Conservation (phyloP, 2,888 invertebrate genomes). For the Venustoraphidia nigricollis region DNA sequence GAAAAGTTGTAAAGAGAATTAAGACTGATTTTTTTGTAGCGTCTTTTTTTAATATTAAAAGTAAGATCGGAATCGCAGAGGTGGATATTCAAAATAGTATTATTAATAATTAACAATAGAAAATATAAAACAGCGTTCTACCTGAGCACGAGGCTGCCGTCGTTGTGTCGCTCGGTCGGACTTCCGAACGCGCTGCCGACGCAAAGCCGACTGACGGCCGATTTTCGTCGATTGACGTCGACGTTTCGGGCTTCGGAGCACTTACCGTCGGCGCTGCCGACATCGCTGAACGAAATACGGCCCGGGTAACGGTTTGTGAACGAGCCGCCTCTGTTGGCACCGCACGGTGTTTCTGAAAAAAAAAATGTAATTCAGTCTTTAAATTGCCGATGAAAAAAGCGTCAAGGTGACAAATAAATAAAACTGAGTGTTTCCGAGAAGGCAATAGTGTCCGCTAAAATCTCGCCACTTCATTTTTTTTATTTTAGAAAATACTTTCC, state of each 20-base stretch:
- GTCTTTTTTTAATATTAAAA: too few relatives aligned
- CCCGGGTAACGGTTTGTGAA: slow-evolving; percentile 20
- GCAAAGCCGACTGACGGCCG: slow-evolving; percentile 25
- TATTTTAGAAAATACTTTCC: too few relatives aligned
- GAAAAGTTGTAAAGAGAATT: too few relatives aligned
- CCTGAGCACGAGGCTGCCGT: slow-evolving; percentile 47
- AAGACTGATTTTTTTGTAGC: too few relatives aligned
- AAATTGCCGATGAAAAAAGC: too few relatives aligned
- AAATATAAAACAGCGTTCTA: slow-evolving; percentile 17
- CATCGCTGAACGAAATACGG: slow-evolving; percentile 21
- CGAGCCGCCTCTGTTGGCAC: slow-evolving; percentile 11
- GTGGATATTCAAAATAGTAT: too few relatives aligned
- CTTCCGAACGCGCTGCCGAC: slow-evolving; percentile 16
- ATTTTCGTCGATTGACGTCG: slow-evolving; percentile 21
- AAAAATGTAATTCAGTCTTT: background rate
- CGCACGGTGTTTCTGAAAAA: slow-evolving; percentile 6
- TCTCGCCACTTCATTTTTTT: background rate
- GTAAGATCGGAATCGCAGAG: too few relatives aligned
- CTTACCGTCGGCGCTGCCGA: slow-evolving; percentile 14
- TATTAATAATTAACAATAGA: too few relatives aligned
- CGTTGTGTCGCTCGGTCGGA: slow-evolving; percentile 34
- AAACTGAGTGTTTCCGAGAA: too few relatives aligned
- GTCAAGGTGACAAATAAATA: too few relatives aligned
- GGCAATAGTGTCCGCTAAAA: slow-evolving; percentile 1
- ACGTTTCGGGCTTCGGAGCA: too few relatives aligned